Evolutionary conservation across 2,888 invertebrate genomes (phyloP).

Genomic region (Scaptomyza flava): DNA sequence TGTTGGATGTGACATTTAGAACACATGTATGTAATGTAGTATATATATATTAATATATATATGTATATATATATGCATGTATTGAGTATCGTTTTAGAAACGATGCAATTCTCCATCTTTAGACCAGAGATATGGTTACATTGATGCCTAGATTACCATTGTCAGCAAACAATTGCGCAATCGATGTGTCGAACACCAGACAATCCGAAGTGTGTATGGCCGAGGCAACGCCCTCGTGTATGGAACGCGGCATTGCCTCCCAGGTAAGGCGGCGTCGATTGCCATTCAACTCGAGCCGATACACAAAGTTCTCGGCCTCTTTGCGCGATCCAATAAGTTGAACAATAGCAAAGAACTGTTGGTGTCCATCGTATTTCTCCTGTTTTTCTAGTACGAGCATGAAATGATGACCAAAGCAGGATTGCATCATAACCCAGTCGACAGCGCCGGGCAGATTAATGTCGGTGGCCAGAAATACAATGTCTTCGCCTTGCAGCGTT

Average conservation of each 20-base stretch:
- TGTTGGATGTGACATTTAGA: conserved; percentile 26
- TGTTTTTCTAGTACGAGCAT: conserved; percentile 99
- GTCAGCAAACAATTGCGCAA: conserved; percentile 99
- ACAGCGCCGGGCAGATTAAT: conserved; percentile 99
- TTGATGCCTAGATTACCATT: conserved; percentile 99
- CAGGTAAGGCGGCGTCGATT: conserved; percentile 97
- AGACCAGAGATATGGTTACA: conserved; percentile 98
- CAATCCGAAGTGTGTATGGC: conserved; percentile 99
- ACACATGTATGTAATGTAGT: conserved; percentile 27
- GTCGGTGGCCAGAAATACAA: conserved; percentile 99
- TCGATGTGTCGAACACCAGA: conserved; percentile 98
- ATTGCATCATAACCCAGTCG: conserved; percentile 99
- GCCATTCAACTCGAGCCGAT: conserved; percentile 97
- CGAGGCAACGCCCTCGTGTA: conserved; percentile 99
- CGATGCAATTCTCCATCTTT: conserved; percentile 49
- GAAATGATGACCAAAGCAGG: conserved; percentile 99
- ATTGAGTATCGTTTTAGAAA: conserved; percentile 64
- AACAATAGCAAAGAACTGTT: conserved; percentile 99
- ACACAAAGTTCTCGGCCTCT: conserved; percentile 99
- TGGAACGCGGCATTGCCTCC: conserved; percentile 99
- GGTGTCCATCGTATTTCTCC: conserved; percentile 98
- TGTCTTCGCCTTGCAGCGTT: conserved; percentile 99
- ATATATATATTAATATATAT: background rate
- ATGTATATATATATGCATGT: background rate
- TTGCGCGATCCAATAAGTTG: conserved; percentile 99